Evolutionary conservation across 1,140 invertebrate genomes (phyloP).

Genomic region (Forficula auricularia): DNA sequence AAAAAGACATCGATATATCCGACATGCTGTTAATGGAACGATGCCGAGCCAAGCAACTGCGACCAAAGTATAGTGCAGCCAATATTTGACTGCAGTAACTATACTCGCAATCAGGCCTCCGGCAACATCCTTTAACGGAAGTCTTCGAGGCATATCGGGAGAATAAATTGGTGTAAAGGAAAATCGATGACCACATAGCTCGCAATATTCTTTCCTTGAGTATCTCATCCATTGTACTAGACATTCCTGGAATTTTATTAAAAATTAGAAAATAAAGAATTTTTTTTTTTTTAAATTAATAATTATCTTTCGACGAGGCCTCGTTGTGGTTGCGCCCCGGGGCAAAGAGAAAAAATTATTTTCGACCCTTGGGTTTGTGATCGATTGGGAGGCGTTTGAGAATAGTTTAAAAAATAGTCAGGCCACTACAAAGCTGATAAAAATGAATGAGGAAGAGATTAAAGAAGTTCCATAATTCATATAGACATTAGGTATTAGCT

Average conservation of each 20-base stretch:
- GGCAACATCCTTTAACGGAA: slow-evolving; percentile 80
- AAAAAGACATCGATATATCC: slow-evolving; percentile 84
- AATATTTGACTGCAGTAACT: slow-evolving; percentile 79
- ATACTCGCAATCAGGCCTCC: slow-evolving; percentile 77
- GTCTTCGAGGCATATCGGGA: slow-evolving; percentile 91
- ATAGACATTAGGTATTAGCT: too few species aligned
- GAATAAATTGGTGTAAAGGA: slow-evolving; percentile 98
- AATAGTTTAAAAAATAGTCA: too few species aligned
- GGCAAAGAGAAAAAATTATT: too few species aligned
- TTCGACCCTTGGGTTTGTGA: too few species aligned
- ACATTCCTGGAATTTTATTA: too few species aligned
- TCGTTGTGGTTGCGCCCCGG: too few species aligned
- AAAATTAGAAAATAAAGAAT: slow-evolving; percentile 6
- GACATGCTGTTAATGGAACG: slow-evolving; percentile 89
- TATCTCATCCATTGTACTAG: slow-evolving; percentile 83
- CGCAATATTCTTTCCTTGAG: slow-evolving; percentile 96
- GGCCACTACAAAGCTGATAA: too few species aligned
- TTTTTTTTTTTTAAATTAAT: too few species aligned
- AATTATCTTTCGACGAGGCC: too few species aligned
- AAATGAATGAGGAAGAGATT: too few species aligned
- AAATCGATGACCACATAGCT: slow-evolving; percentile 93
- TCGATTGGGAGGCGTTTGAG: too few species aligned
- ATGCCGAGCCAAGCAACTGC: slow-evolving; percentile 94
- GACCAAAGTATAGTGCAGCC: slow-evolving; percentile 91
- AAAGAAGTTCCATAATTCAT: too few species aligned